Evolutionary conservation across 2,797 vertebrate species (phyloP).

Genomic region (Pygocentrus nattereri): DNA sequence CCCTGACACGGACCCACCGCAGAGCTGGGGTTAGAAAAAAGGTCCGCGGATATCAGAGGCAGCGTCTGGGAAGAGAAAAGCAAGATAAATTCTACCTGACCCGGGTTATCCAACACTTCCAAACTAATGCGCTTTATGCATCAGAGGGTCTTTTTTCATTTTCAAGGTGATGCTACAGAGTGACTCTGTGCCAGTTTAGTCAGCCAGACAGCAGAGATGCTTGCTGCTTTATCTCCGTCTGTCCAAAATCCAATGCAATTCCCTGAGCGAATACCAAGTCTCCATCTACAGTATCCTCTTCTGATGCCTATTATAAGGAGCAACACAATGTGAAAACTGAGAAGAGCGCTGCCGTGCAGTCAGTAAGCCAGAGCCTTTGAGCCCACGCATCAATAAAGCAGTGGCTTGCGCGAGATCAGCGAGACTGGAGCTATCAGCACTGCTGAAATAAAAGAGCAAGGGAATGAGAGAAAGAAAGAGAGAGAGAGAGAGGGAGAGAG

Average conservation of each 20-base stretch:
- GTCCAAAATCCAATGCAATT: slow-evolving; percentile 39
- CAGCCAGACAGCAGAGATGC: background rate
- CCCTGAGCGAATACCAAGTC: slow-evolving; percentile 46
- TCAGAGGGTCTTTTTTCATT: slow-evolving; percentile 22
- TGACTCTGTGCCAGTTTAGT: slow-evolving; percentile 28
- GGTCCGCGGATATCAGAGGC: background rate
- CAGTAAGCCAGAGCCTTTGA: slow-evolving; percentile 61
- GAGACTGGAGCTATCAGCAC: slow-evolving; percentile 52
- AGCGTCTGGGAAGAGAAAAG: background rate
- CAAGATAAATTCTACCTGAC: background rate
- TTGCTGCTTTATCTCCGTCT: slow-evolving; percentile 8
- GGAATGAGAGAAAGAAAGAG: slow-evolving; percentile 37
- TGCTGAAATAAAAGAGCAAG: slow-evolving; percentile 46
- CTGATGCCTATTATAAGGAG: slow-evolving; percentile 60
- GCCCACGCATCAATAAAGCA: slow-evolving; percentile 66
- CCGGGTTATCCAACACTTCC: slow-evolving; percentile 32
- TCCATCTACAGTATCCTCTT: slow-evolving; percentile 52
- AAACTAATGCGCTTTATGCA: background rate
- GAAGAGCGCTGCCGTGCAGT: slow-evolving; percentile 54
- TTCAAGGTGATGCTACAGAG: slow-evolving; percentile 32
- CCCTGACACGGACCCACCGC: slow-evolving; percentile 38
- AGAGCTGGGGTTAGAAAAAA: slow-evolving; percentile 22
- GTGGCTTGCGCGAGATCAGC: slow-evolving; percentile 50
- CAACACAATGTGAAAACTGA: slow-evolving; percentile 55
- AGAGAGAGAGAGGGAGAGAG: slow-evolving; percentile 30